Conservation (phyloP, 2,113 vertebrate species). For the Engystomops pustulosus region DNA sequence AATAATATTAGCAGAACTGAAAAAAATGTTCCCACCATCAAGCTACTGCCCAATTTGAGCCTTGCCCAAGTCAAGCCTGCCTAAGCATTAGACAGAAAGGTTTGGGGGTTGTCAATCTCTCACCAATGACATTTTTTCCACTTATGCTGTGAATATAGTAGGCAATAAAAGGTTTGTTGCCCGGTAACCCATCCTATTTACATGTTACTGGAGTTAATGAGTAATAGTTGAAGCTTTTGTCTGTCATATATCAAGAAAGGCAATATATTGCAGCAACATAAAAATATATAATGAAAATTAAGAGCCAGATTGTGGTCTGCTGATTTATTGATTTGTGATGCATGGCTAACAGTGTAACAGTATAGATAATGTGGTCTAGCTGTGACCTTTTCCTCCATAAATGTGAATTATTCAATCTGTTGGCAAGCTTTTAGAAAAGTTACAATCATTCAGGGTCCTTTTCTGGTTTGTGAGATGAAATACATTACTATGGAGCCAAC, state of each 20-base stretch:
- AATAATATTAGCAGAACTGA: too few relatives aligned
- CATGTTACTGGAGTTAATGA: not conserved
- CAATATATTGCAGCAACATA: not conserved
- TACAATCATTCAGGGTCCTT: slow-evolving; percentile 25
- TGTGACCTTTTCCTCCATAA: slow-evolving; percentile 13
- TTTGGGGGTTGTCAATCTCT: too few relatives aligned
- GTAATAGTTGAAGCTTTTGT: not conserved
- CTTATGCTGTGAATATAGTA: too few relatives aligned
- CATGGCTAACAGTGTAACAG: not conserved
- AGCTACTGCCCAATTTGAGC: too few relatives aligned
- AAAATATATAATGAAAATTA: not conserved
- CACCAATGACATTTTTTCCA: too few relatives aligned
- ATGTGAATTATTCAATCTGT: slow-evolving; percentile 18
- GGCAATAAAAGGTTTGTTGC: too few relatives aligned
- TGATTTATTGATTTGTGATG: slow-evolving; percentile 27
- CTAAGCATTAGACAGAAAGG: too few relatives aligned
- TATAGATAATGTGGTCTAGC: slow-evolving; percentile 23
- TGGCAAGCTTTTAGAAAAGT: slow-evolving; percentile 7
- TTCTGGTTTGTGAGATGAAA: slow-evolving; percentile 27
- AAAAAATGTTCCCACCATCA: too few relatives aligned
- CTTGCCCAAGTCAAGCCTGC: too few relatives aligned
- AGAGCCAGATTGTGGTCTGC: not conserved
- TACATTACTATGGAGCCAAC: not conserved
- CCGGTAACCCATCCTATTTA: too few relatives aligned
- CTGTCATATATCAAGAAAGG: not conserved